phyloP scores from a whole-genome alignment of 2,888 invertebrate genomes.

The Lithophane leautieri region DNA sequence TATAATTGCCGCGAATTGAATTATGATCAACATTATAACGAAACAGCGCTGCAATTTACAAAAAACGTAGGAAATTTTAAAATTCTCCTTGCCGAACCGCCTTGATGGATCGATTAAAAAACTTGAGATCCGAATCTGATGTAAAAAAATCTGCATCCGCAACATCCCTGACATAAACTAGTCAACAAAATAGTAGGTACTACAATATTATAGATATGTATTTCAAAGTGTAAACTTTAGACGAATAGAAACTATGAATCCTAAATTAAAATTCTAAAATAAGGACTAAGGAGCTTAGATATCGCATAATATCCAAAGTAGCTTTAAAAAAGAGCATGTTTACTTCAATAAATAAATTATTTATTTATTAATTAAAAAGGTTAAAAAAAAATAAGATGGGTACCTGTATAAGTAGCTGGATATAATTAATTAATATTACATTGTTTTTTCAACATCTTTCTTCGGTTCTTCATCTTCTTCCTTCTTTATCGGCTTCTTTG shows the following conservation, averaged over 20 bases:
- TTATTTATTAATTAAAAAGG: constrained; percentile 20
- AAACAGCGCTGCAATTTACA: too few relatives aligned
- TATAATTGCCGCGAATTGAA: too few relatives aligned
- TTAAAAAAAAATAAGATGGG: too few relatives aligned
- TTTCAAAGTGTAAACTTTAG: not conserved
- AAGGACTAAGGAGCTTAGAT: not conserved
- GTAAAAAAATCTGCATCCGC: too few relatives aligned
- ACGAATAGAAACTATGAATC: not conserved
- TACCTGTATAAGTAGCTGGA: constrained; percentile 25
- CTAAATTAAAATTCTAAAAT: not conserved
- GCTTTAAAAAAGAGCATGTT: not conserved
- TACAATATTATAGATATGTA: not conserved
- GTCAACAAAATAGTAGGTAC: not conserved
- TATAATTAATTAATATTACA: constrained; percentile 11
- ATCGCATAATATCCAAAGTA: not conserved
- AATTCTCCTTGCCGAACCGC: too few relatives aligned
- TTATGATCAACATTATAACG: too few relatives aligned
- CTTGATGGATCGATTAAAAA: too few relatives aligned
- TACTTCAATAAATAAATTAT: constrained; percentile 1
- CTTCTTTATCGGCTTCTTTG: constrained; percentile 40
- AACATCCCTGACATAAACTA: not conserved
- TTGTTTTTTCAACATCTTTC: constrained; percentile 40
- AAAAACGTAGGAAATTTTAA: too few relatives aligned
- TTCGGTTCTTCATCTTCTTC: constrained; percentile 24
- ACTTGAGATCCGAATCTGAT: too few relatives aligned